Evolutionary conservation across 2,888 invertebrate species (phyloP).

Genomic region (Spisula subtruncata): DNA sequence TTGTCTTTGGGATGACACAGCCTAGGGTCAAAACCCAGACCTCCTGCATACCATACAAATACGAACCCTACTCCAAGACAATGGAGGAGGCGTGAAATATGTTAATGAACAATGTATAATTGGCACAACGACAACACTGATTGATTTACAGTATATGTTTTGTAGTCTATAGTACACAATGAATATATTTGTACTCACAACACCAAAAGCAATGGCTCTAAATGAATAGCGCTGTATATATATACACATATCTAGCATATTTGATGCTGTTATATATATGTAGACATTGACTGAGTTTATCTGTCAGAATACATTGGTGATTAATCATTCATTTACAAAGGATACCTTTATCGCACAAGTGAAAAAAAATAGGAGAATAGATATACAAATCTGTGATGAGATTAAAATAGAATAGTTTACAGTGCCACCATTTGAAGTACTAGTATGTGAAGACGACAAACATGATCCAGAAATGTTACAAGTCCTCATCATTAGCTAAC

Average conservation of each 20-base stretch:
- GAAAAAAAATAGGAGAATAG: background rate
- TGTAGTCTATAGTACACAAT: constrained; percentile 9
- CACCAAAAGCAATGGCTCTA: constrained; percentile 60
- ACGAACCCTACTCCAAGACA: too few species aligned
- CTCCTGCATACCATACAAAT: too few species aligned
- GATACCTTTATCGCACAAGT: background rate
- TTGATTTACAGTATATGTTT: constrained; percentile 16
- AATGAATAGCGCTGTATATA: constrained; percentile 38
- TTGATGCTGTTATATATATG: background rate
- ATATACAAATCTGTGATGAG: background rate
- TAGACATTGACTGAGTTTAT: too few species aligned
- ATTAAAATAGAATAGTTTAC: too few species aligned
- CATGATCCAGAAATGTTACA: too few species aligned
- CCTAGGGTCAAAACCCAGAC: too few species aligned
- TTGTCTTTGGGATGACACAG: too few species aligned
- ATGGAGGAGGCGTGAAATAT: too few species aligned
- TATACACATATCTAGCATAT: constrained; percentile 23
- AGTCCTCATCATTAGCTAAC: too few species aligned
- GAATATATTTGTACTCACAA: constrained; percentile 39
- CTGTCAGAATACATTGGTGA: background rate
- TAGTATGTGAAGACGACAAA: too few species aligned
- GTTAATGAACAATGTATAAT: background rate
- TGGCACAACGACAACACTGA: background rate
- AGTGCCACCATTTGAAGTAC: too few species aligned
- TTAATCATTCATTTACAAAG: background rate